Percentiles rank a stretch among this genome's conserved stretches.
Evolutionary conservation across 2,888 invertebrate species (phyloP).

Genomic region (Dastarcus helophoroides): DNA sequence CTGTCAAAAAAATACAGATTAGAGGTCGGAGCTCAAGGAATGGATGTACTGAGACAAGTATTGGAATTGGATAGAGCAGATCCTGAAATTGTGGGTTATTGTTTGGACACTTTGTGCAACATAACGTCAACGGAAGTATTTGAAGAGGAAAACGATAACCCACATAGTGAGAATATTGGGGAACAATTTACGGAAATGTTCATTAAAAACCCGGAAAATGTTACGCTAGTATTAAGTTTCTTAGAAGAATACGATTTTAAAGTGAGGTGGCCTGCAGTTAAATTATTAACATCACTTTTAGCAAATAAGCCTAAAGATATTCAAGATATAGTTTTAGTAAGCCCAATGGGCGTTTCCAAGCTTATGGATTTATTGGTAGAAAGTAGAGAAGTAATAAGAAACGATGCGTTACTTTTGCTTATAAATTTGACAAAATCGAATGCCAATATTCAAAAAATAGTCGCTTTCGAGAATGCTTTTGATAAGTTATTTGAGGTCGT

Average conservation of each 20-base stretch:
- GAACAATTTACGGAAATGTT: slow-evolving; percentile 97
- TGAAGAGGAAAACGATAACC: slow-evolving; percentile 61
- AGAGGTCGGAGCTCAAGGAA: slow-evolving; percentile 90
- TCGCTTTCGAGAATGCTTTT: slow-evolving; percentile 98
- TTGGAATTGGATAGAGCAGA: slow-evolving; percentile 82
- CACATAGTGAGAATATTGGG: slow-evolving; percentile 58
- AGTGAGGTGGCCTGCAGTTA: slow-evolving; percentile 82
- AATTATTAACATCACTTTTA: slow-evolving; percentile 77
- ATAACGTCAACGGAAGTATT: slow-evolving; percentile 72
- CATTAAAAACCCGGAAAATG: slow-evolving; percentile 78
- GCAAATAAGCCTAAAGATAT: slow-evolving; percentile 77
- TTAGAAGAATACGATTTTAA: slow-evolving; percentile 93
- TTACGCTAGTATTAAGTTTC: slow-evolving; percentile 67
- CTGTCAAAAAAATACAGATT: slow-evolving; percentile 84
- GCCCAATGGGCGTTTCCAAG: slow-evolving; percentile 95
- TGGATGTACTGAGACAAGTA: slow-evolving; percentile 71
- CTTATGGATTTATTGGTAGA: slow-evolving; percentile 94
- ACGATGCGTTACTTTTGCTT: slow-evolving; percentile 83
- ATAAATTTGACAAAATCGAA: slow-evolving; percentile 90
- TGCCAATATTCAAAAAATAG: slow-evolving; percentile 96
- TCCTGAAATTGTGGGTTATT: slow-evolving; percentile 84
- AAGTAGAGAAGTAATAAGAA: slow-evolving; percentile 87
- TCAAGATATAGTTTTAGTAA: slow-evolving; percentile 76
- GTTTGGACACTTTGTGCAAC: slow-evolving; percentile 85
- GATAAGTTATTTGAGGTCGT: slow-evolving; percentile 91